Base-by-base conservation (phyloP, 2,888 invertebrate species). In the Amphimallon solstitiale region DNA sequence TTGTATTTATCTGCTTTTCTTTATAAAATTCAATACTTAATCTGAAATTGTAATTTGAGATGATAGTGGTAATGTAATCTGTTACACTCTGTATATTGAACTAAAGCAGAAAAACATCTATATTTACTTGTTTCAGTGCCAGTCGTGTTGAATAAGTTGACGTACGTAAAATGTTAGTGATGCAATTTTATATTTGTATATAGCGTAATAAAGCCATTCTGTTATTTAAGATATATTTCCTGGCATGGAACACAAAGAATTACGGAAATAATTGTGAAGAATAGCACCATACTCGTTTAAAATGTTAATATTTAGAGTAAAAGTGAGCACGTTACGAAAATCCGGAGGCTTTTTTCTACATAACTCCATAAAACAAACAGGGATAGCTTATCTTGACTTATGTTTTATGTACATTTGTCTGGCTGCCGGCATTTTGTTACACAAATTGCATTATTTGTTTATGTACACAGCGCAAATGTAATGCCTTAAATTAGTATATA, bases 401-500 rank as follows among this genome's bases (percentile, higher is more conserved):
- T 51, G 43, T 40, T 23, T 60, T 17, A 43, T 7, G 49, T 52
- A 43, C 40, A 52, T 43, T 61, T 61, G 40, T 54, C 45, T 45
- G 12, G 54, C 21, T 46, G 37, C 12, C 23, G 45, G 35, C 64
- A 64, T 54, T 64, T 56, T 43, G 52, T 34, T 52, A 17, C 21
- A 67, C 68, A 73, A 72, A 73, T 72, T 73, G 67, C 68, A 71
- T 73, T 75, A 74, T 73, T 75, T 73, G 72, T 75, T 72, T 71
- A 60, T 68, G 68, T 59, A 46, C 19, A 46, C 68, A 65, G 70
- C 72, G 73, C 73, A 73, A 75, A 75, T 71, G 73, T 77, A 76
- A 78, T 77, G 72, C 76, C 72, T 67, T 72, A 76, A 78, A 76
- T 78, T 77, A 76, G 75, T 76, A 76, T 77, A 75, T 78, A 77